A percentile compares a stretch with the other conserved stretches of the same genome.
Evolutionary conservation across 2,113 vertebrate species (phyloP).

Genomic region (Vireo altiloquus): DNA sequence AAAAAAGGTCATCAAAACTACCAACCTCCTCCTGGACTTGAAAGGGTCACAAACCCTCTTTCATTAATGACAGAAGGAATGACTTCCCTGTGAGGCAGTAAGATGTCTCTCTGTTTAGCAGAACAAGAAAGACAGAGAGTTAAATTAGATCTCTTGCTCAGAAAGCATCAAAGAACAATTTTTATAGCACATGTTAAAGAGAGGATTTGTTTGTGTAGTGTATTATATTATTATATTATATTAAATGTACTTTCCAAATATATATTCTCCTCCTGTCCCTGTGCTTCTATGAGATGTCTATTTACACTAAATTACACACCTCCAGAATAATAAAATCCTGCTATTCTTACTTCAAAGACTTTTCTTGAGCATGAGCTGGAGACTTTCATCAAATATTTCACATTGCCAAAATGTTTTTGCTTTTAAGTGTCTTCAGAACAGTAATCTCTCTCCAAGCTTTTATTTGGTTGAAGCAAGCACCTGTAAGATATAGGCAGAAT

Average conservation of each 20-base stretch:
- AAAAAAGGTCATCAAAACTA: not conserved
- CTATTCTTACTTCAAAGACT: slow-evolving; percentile 40
- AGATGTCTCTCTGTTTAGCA: not conserved
- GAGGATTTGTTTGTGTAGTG: not conserved
- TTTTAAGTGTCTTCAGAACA: not conserved
- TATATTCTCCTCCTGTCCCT: not conserved
- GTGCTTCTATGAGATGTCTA: not conserved
- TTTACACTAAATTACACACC: slow-evolving; percentile 5
- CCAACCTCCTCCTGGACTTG: not conserved
- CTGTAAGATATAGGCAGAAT: not conserved
- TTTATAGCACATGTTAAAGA: not conserved
- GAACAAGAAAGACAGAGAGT: not conserved
- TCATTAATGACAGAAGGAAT: not conserved
- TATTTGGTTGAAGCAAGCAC: not conserved
- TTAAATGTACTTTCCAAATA: slow-evolving; percentile 2
- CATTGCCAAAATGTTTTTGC: not conserved
- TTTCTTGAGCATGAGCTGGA: not conserved
- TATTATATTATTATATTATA: not conserved
- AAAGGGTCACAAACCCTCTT: not conserved
- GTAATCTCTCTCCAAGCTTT: not conserved
- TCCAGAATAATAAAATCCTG: slow-evolving; percentile 22
- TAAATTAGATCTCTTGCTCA: not conserved
- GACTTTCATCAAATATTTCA: not conserved
- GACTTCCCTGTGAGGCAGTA: not conserved
- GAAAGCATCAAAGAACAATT: not conserved